A percentile compares a stretch with the other conserved stretches of the same genome.
Conservation (phyloP, 2,113 vertebrate genomes). For the Rhadina sibilatrix region DNA sequence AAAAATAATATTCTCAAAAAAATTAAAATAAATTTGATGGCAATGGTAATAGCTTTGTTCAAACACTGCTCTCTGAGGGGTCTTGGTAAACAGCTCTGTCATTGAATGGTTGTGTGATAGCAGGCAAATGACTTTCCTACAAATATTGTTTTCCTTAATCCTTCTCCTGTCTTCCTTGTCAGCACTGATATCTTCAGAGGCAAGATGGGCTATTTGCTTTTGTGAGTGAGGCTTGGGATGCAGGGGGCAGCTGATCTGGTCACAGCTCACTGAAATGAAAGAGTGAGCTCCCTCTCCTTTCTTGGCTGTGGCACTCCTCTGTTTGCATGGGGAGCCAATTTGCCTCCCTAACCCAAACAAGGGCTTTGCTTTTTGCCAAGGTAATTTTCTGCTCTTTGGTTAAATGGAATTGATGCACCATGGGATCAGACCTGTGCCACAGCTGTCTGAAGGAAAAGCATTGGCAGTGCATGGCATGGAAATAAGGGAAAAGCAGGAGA, state of each 20-base stretch:
- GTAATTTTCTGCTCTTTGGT: not conserved
- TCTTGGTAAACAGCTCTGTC: not conserved
- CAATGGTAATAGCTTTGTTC: not conserved
- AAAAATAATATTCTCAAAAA: not conserved
- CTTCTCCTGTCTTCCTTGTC: not conserved
- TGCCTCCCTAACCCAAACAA: accelerated
- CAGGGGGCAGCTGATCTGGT: not conserved
- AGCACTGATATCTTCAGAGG: not conserved
- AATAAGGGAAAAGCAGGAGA: not conserved
- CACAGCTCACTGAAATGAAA: not conserved
- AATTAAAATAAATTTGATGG: not conserved
- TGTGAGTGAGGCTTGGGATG: accelerated
- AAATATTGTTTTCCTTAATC: not conserved
- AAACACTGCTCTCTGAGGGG: not conserved
- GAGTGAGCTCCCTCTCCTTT: not conserved
- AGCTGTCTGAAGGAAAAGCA: not conserved
- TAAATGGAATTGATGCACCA: not conserved
- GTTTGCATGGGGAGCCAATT: not conserved
- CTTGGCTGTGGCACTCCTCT: not conserved
- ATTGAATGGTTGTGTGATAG: not conserved
- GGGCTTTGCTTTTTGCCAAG: not conserved
- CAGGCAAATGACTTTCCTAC: not conserved
- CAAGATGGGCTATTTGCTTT: not conserved
- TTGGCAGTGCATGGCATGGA: not conserved
- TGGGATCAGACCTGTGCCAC: not conserved